Conservation (phyloP, 1,140 invertebrate species). For the Drosophila dunni region DNA sequence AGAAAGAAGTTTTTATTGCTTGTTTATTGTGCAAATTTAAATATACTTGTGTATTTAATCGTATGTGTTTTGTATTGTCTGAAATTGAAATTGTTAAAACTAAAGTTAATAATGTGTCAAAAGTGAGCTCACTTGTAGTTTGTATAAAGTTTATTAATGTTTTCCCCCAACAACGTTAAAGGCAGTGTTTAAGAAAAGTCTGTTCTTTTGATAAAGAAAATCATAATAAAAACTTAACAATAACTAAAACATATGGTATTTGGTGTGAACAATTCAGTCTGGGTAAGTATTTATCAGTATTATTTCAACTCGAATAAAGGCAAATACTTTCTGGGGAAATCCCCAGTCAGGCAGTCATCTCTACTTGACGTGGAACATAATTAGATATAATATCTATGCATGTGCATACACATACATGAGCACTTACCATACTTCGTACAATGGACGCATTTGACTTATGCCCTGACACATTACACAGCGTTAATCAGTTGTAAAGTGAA, state of each 20-base stretch:
- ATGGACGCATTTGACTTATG: constrained; percentile 12
- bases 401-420: not conserved
- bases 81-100: constrained; percentile 20
- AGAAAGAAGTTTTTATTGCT: constrained; percentile 26
- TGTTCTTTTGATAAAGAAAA: constrained; percentile 73
- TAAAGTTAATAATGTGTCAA: constrained; percentile 28
- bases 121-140: constrained; percentile 15
- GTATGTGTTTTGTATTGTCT: constrained; percentile 34
- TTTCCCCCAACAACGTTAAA: constrained; percentile 62
- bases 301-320: not conserved
- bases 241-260: constrained; percentile 22
- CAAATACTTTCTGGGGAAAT: not conserved
- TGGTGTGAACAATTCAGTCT: too few species aligned
- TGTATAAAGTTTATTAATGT: constrained; percentile 59
- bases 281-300: too few species aligned
- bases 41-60: constrained; percentile 22
- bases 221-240: constrained; percentile 61
- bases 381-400: not conserved
- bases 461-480: not conserved
- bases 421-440: too few species aligned
- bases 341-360: not conserved
- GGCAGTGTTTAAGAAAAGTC: constrained; percentile 59
- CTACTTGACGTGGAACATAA: not conserved
- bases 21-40: constrained; percentile 27
- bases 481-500: constrained; percentile 34